Evolutionary conservation across 2,797 vertebrate species (phyloP), one percentile per base, ranked within the genome.

Genomic region (Xenops minutus): DNA sequence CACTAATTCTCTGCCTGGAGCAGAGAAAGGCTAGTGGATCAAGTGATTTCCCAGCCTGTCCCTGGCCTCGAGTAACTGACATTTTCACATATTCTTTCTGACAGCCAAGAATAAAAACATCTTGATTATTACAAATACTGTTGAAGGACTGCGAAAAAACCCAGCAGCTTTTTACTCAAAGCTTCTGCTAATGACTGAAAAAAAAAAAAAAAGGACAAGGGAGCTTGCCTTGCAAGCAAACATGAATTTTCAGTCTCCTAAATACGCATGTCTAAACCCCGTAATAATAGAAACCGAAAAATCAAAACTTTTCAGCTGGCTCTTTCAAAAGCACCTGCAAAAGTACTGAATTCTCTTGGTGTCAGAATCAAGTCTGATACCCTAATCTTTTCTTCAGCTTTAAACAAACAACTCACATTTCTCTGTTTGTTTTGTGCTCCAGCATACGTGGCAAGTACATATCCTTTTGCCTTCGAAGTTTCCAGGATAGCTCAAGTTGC

Each of bases 371-470:
- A 95, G 64, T 17, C 87, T 51, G 79, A 96, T 80, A 93, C 62
- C 32, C 74, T 64, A 75, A 87, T 75, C 71, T 97, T 93, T 85
- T 34, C 73, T 88, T 94, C 83, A 61, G 7, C 78, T 92, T 90
- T 93, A 94, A 96, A 93, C 93, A 97, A 84, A 92, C 73, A 95
- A 61, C 37, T 72, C 91, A 39, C 75, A 49, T 87, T 93, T 86
- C 81, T 88, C 62, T 93, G 84, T 94, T 86, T 97, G 93, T 55
- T 93, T 91, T 94, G 84, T 63, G 56, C 64, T 78, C 89, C 49
- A 48, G 94, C 75, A 75, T 92, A 97, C 66, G 71, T 97, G 95
- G 93, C 96, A 97, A 95, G 82, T 82, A 93, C 84, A 96, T 72
- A 96, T 92, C 73, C 82, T 87, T 58, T 58, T 61, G 61, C 87